Percentiles rank a stretch among this genome's conserved stretches.
These are phyloP conservation scores for Nibea albiflora DNA, from an alignment of 2,113 vertebrate genomes.

Conservation along the genomic window DNA sequence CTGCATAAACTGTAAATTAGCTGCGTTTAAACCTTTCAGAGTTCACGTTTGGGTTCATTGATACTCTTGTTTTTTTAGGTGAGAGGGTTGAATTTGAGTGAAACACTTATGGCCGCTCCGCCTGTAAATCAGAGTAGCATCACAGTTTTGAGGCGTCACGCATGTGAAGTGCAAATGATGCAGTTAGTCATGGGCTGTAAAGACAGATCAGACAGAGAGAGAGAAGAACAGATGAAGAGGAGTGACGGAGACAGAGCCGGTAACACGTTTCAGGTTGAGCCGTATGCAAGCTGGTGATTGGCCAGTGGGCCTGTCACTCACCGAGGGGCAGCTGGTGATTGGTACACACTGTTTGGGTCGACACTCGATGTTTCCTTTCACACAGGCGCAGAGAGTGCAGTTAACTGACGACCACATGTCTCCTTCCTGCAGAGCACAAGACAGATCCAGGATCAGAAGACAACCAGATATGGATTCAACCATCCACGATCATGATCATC, in stretches of 20 bases:
- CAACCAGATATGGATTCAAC: neutral
- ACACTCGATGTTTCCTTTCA: constrained; percentile 91
- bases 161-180: constrained; percentile 35
- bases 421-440: constrained; percentile 87
- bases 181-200: constrained; percentile 66
- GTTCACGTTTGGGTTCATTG: neutral
- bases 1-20: neutral
- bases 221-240: neutral
- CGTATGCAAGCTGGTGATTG: constrained; percentile 26
- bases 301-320: constrained; percentile 77
- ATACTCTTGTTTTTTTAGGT: neutral
- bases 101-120: neutral
- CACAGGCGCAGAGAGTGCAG: constrained; percentile 95
- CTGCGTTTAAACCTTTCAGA: neutral
- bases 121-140: constrained; percentile 51
- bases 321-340: constrained; percentile 94
- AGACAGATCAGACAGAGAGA: constrained; percentile 21
- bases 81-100: neutral
- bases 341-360: constrained; percentile 94
- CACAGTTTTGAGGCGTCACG: constrained; percentile 42
- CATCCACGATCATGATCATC: neutral
- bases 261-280: neutral
- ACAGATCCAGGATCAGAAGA: neutral
- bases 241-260: constrained; percentile 27
- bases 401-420: constrained; percentile 98